These are phyloP conservation scores for Trachelipus rathkii DNA, from an alignment of 1,140 invertebrate genomes.

Conservation along the genomic window DNA sequence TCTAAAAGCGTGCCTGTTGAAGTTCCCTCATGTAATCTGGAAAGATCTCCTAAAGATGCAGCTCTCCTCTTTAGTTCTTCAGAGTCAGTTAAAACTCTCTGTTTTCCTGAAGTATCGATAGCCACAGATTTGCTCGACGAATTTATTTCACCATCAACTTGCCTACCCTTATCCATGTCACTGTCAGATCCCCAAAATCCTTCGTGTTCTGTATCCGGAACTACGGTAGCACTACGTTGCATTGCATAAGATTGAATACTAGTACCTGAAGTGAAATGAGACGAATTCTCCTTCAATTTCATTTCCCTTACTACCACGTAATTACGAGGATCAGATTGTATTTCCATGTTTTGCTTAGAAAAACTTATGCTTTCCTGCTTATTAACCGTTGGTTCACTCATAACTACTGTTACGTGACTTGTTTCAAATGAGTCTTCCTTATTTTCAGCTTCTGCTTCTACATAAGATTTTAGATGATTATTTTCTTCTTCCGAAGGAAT, in stretches of 20 bases:
- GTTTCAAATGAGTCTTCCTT: background rate
- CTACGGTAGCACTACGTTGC: background rate
- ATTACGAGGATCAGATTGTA: constrained; percentile 1
- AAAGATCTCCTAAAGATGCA: constrained; percentile 72
- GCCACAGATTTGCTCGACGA: constrained; percentile 22
- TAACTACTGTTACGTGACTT: background rate
- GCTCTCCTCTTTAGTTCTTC: constrained; percentile 69
- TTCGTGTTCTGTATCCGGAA: background rate
- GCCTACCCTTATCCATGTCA: constrained; percentile 27
- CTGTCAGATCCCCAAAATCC: constrained; percentile 26
- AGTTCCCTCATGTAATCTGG: constrained; percentile 61
- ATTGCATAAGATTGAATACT: too few relatives aligned
- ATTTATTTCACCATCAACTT: constrained; percentile 14
- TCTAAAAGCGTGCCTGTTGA: constrained; percentile 60
- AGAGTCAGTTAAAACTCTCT: constrained; percentile 31
- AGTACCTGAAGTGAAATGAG: background rate
- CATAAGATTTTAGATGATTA: too few relatives aligned
- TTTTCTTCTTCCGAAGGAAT: too few relatives aligned
- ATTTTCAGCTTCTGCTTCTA: too few relatives aligned
- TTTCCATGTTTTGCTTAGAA: background rate
- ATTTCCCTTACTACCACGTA: constrained; percentile 31
- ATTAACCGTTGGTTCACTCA: background rate
- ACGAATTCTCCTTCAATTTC: constrained; percentile 21
- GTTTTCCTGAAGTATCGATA: constrained; percentile 1
- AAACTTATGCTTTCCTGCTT: background rate